Conservation (phyloP, 2,113 vertebrate genomes). For the Coryphaenoides rupestris region DNA sequence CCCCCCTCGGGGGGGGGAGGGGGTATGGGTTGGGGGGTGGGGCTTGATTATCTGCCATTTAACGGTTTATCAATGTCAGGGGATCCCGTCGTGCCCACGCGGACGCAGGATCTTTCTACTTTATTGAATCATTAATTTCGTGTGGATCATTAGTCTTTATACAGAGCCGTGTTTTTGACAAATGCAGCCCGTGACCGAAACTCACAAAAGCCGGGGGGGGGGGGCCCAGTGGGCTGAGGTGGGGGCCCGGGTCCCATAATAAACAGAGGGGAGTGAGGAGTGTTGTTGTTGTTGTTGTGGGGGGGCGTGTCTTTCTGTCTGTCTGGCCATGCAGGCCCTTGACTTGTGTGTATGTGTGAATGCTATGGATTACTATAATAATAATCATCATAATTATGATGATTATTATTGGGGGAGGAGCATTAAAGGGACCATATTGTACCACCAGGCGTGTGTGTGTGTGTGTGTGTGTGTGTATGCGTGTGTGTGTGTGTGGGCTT, state of each 20-base stretch:
- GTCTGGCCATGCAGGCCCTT: conserved; percentile 36
- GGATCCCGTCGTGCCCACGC: conserved; percentile 79
- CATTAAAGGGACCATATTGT: conserved; percentile 33
- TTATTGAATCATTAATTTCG: conserved; percentile 98
- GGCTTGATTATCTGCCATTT: conserved; percentile 86
- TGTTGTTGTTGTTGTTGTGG: conserved; percentile 55
- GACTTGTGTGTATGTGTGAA: conserved; percentile 22
- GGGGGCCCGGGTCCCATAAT: conserved; percentile 80
- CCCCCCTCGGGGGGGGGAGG: no score
- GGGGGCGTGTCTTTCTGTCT: conserved; percentile 35
- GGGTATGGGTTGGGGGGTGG: no score
- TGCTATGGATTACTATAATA: no score
- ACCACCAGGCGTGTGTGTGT: no score
- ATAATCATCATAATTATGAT: no score
- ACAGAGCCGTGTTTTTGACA: conserved; percentile 91
- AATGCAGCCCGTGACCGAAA: conserved; percentile 91
- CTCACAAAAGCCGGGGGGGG: no score
- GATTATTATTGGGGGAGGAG: conserved; percentile 43
- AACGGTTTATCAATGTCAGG: conserved; percentile 88
- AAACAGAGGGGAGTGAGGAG: conserved; percentile 79
- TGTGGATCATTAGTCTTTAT: conserved; percentile 94
- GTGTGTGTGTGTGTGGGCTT: no score
- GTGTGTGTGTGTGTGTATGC: no score
- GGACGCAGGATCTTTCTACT: conserved; percentile 90
- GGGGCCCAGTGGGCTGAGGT: conserved; percentile 54